Evolutionary conservation across 2,113 vertebrate genomes (phyloP).

Genomic region (Nansenia antarctica): DNA sequence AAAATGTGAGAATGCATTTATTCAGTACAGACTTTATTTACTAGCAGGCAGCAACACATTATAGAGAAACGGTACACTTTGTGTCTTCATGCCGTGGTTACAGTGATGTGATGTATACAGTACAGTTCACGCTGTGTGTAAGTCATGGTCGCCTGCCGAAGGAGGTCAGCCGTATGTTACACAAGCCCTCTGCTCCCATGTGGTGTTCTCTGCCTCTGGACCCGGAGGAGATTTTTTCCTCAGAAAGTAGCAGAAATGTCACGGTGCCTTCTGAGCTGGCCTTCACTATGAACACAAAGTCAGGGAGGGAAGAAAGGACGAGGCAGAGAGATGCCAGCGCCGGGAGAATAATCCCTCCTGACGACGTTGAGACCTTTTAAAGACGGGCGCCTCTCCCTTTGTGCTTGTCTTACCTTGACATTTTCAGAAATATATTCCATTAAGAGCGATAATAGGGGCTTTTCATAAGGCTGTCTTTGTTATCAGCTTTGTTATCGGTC

Average conservation of each 20-base stretch:
- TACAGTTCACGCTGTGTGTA: slow-evolving; percentile 9
- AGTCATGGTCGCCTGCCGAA: slow-evolving; percentile 3
- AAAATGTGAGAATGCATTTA: not conserved
- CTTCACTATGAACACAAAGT: slow-evolving; percentile 46
- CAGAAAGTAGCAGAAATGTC: slow-evolving; percentile 57
- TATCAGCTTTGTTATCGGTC: not conserved
- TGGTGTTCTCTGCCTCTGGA: slow-evolving; percentile 21
- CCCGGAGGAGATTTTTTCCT: slow-evolving; percentile 47
- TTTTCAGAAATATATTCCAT: slow-evolving; percentile 1
- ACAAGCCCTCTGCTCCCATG: slow-evolving; percentile 27
- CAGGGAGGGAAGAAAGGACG: slow-evolving; percentile 26
- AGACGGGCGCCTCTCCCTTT: slow-evolving; percentile 20
- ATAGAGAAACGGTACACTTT: not conserved
- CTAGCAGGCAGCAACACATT: not conserved
- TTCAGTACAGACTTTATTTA: not conserved
- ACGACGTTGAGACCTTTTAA: slow-evolving; percentile 21
- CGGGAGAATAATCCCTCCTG: slow-evolving; percentile 27
- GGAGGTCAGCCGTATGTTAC: slow-evolving; percentile 42
- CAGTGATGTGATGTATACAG: slow-evolving; percentile 4
- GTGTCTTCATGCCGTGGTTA: slow-evolving; percentile 2
- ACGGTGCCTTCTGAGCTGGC: slow-evolving; percentile 46
- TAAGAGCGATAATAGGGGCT: not conserved
- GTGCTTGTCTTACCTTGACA: slow-evolving; percentile 22
- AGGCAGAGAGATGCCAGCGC: not conserved
- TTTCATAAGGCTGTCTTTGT: not conserved